Evolutionary conservation across 2,797 vertebrate genomes (phyloP).

Genomic region (Enteromius viviparus): DNA sequence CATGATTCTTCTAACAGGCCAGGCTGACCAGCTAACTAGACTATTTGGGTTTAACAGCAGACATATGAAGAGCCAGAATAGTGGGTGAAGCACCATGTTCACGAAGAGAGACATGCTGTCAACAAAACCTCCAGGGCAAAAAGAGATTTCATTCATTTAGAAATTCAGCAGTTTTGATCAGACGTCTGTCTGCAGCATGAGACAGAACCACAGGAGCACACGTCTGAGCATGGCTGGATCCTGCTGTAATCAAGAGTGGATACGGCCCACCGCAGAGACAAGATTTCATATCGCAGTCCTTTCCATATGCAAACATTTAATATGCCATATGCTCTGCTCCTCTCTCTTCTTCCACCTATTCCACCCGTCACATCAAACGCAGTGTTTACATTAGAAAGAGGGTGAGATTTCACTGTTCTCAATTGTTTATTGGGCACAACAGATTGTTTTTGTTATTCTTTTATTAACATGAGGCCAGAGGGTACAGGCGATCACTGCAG

Average conservation of each 20-base stretch:
- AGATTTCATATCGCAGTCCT: background rate
- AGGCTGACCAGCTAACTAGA: background rate
- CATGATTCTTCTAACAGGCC: background rate
- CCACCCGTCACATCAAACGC: background rate
- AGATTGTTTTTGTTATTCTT: background rate
- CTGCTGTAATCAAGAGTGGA: slow-evolving; percentile 23
- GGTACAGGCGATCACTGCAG: background rate
- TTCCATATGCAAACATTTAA: slow-evolving; percentile 24
- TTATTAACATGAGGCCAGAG: background rate
- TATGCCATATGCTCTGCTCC: slow-evolving; percentile 26
- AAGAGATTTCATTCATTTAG: background rate
- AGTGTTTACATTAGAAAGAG: slow-evolving; percentile 3
- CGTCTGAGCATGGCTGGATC: background rate
- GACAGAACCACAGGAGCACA: background rate
- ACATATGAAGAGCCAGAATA: background rate
- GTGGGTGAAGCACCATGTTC: background rate
- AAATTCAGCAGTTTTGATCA: background rate
- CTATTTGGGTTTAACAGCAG: background rate
- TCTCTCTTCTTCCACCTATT: slow-evolving; percentile 12
- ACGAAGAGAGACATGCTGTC: background rate
- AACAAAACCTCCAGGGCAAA: slow-evolving; percentile 10
- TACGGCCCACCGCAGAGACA: background rate
- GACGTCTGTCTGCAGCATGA: background rate
- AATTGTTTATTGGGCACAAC: slow-evolving; percentile 13
- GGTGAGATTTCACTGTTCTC: slow-evolving; percentile 18